Conservation (phyloP, 2,113 vertebrate genomes). For the Taurulus bubalis region DNA sequence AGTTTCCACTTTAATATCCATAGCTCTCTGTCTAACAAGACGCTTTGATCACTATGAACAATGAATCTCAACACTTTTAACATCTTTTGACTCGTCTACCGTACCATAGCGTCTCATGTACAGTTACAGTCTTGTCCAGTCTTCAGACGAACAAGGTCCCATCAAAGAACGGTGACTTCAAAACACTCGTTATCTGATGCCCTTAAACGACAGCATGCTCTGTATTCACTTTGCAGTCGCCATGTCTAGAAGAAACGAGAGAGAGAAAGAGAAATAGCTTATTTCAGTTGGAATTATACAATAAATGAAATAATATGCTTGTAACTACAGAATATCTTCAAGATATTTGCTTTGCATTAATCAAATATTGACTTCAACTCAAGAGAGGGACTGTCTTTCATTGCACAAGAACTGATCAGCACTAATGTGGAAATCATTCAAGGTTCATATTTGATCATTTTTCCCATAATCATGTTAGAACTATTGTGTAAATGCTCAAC, state of each 20-base stretch:
- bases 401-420: neutral
- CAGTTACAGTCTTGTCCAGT: slow-evolving; percentile 4
- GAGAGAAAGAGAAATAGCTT: neutral
- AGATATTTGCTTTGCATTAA: neutral
- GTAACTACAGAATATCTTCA: neutral
- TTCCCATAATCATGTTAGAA: neutral
- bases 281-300: neutral
- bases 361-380: neutral
- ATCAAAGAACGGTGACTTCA: slow-evolving; percentile 81
- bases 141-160: neutral
- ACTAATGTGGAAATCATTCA: neutral
- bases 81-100: slow-evolving; percentile 44
- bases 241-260: slow-evolving; percentile 67
- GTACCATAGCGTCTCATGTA: slow-evolving; percentile 2
- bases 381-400: neutral
- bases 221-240: slow-evolving; percentile 69
- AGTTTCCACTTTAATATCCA: slow-evolving; percentile 58
- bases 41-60: slow-evolving; percentile 64
- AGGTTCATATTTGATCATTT: slow-evolving; percentile 2
- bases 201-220: slow-evolving; percentile 71
- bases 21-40: slow-evolving; percentile 68
- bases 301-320: too few relatives aligned
- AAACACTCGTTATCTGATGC: slow-evolving; percentile 75
- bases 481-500: neutral
- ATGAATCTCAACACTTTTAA: slow-evolving; percentile 30